These are phyloP conservation scores for Porites divaricata DNA, from an alignment of 92 coral and sea anemone species.

Conservation along the genomic window DNA sequence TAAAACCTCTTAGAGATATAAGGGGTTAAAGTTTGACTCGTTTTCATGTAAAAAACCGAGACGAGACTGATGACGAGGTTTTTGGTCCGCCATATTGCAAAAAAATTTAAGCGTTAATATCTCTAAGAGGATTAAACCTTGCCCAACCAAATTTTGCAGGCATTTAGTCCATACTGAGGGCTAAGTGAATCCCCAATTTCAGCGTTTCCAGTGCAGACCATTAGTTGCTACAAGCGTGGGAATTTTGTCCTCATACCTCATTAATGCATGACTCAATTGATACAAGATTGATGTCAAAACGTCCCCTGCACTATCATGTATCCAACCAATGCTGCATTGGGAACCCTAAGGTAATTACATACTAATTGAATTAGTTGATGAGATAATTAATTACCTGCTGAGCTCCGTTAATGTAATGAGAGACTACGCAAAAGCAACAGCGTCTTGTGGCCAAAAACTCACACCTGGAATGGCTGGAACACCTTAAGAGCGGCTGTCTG, in stretches of 20 bases:
- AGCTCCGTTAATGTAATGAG: neutral
- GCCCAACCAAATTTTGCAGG: too few relatives aligned
- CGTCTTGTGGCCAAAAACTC: too few relatives aligned
- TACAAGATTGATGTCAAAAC: slow-evolving; percentile 2
- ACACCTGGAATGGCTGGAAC: too few relatives aligned
- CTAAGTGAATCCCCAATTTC: too few relatives aligned
- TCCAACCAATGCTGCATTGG: neutral
- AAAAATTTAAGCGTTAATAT: neutral
- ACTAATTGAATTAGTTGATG: too few relatives aligned
- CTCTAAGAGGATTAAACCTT: neutral
- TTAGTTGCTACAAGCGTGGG: neutral
- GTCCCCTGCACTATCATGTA: slow-evolving; percentile 2
- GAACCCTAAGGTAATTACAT: neutral
- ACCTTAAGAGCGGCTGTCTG: too few relatives aligned
- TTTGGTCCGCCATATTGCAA: too few relatives aligned
- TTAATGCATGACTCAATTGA: neutral
- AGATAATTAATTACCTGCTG: too few relatives aligned
- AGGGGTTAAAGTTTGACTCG: slow-evolving; percentile 27
- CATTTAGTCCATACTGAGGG: too few relatives aligned
- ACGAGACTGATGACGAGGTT: neutral
- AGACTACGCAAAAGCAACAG: slow-evolving; percentile 1
- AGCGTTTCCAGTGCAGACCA: too few relatives aligned
- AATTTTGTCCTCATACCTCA: neutral
- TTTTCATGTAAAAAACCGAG: neutral
- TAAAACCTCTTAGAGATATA: slow-evolving; percentile 13